phyloP scores from a whole-genome alignment of 2,888 invertebrate species.

The Psococerastis gibbosa region DNA sequence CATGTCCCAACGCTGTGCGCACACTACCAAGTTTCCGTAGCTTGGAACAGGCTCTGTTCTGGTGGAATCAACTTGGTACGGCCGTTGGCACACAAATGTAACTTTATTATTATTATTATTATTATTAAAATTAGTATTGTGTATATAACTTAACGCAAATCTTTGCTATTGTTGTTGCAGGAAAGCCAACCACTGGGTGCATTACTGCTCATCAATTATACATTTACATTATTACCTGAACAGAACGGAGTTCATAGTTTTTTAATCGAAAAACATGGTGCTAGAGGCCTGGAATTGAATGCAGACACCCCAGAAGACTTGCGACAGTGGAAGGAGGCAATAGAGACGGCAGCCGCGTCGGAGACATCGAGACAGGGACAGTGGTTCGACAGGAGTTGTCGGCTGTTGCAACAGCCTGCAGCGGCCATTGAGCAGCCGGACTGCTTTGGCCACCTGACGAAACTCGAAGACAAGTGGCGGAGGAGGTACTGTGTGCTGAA shows the following conservation, averaged over 20 bases:
- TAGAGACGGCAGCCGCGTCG: not conserved
- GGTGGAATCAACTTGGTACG: no score
- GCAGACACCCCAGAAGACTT: constrained; percentile 56
- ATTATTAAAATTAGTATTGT: no score
- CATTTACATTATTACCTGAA: constrained; percentile 42
- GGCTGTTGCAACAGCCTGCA: constrained; percentile 5
- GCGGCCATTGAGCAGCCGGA: constrained; percentile 49
- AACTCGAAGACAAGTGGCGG: constrained; percentile 67
- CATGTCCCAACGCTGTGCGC: no score
- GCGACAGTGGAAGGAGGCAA: constrained; percentile 49
- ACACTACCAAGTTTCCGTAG: no score
- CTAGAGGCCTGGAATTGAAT: constrained; percentile 55
- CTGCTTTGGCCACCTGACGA: constrained; percentile 82
- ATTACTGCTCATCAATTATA: constrained; percentile 65
- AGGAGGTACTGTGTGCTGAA: constrained; percentile 85
- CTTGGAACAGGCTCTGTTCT: no score
- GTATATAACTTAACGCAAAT: no score
- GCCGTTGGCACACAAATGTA: no score
- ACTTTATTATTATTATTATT: no score
- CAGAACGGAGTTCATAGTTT: constrained; percentile 34
- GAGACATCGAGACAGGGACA: constrained; percentile 24
- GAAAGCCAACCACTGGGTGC: constrained; percentile 80
- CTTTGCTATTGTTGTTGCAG: constrained; percentile 26
- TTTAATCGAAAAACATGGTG: constrained; percentile 46
- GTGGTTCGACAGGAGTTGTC: constrained; percentile 18